phyloP scores from a whole-genome alignment of 2,888 invertebrate species.

The Gortyna flavago region DNA sequence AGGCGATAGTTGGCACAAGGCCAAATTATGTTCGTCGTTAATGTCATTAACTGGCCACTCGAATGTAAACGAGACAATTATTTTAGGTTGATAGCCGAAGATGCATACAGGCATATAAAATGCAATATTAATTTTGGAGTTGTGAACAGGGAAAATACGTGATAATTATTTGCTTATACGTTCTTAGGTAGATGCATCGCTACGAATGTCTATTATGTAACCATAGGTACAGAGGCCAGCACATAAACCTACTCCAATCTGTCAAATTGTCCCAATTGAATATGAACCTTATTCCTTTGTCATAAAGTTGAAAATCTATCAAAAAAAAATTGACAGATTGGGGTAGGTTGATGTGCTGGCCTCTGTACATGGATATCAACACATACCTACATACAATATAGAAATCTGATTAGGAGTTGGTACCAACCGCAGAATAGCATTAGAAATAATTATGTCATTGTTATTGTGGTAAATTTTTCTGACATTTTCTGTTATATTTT shows the following conservation, averaged over 20 bases:
- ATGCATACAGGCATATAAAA: constrained; percentile 36
- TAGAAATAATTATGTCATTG: constrained; percentile 4
- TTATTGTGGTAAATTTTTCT: not conserved
- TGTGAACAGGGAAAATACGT: not conserved
- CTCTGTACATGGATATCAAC: not conserved
- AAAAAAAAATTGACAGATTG: too few relatives aligned
- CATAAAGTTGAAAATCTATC: too few relatives aligned
- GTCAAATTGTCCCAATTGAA: too few relatives aligned
- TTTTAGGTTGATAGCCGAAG: constrained; percentile 49
- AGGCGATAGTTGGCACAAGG: constrained; percentile 47
- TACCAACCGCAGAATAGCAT: constrained; percentile 1
- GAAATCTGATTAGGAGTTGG: not conserved
- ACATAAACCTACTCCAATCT: too few relatives aligned
- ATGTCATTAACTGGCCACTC: constrained; percentile 45
- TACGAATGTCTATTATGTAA: not conserved
- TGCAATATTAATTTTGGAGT: constrained; percentile 26
- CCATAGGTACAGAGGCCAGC: too few relatives aligned
- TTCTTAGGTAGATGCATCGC: not conserved
- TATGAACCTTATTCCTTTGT: too few relatives aligned
- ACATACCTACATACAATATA: constrained; percentile 9
- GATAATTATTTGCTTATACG: not conserved
- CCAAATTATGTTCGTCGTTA: constrained; percentile 52
- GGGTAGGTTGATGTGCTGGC: too few relatives aligned
- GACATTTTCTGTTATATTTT: not conserved
- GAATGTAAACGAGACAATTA: constrained; percentile 53